A percentile compares a stretch with the other conserved stretches of the same genome.
Evolutionary conservation across 2,113 vertebrate species (phyloP).

Genomic region (Laterallus jamaicensis): DNA sequence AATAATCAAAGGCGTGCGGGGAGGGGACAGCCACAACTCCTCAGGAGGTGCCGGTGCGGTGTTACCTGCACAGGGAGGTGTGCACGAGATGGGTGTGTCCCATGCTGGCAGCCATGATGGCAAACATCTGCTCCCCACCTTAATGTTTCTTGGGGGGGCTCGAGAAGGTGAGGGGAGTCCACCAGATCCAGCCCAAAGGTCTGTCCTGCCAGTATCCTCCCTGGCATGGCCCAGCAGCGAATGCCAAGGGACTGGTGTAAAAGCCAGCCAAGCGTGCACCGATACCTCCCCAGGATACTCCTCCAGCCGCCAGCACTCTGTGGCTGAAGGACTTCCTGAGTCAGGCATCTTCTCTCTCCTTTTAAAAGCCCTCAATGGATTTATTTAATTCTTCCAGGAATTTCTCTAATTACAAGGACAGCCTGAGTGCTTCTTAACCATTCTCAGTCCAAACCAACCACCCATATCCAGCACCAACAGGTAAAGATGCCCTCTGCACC

Average conservation of each 20-base stretch:
- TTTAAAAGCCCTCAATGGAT: constrained; percentile 20
- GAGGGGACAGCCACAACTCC: not conserved
- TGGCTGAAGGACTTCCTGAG: not conserved
- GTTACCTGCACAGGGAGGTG: not conserved
- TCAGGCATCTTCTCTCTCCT: not conserved
- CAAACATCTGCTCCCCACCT: not conserved
- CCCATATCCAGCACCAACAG: not conserved
- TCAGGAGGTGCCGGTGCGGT: not conserved
- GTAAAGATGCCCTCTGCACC: not conserved
- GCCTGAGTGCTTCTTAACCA: not conserved
- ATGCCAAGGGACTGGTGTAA: not conserved
- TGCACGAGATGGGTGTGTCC: not conserved
- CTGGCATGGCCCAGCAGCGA: not conserved
- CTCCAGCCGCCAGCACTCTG: not conserved
- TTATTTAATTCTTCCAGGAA: constrained; percentile 5
- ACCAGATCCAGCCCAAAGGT: not conserved
- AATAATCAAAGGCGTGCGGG: constrained; percentile 43
- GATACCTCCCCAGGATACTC: not conserved
- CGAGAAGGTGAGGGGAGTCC: accelerated
- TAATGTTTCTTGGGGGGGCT: not conserved
- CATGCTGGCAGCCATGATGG: not conserved
- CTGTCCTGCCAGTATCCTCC: not conserved
- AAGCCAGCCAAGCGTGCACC: not conserved
- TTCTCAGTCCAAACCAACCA: not conserved
- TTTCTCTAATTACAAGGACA: constrained; percentile 21